These are phyloP conservation scores for Nebria brevicollis DNA, from an alignment of 2,888 invertebrate species.

Conservation along the genomic window DNA sequence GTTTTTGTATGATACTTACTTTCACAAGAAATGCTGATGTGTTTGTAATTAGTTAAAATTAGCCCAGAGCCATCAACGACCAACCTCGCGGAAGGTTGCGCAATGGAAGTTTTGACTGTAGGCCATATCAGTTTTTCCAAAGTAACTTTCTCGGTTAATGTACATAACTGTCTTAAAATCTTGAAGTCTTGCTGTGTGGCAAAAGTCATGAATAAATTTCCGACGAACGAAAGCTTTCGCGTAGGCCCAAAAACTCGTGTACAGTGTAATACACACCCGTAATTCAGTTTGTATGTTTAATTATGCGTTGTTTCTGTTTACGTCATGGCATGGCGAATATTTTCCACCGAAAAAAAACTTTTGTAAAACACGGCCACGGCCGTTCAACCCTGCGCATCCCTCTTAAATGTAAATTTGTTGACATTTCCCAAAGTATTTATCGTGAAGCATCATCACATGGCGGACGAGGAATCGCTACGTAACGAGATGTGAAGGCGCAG, in stretches of 20 bases:
- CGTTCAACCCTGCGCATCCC: conserved; percentile 12
- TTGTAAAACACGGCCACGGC: conserved; percentile 1
- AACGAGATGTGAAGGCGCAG: not conserved
- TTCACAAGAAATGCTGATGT: not conserved
- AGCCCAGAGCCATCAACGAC: not conserved
- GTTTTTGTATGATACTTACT: too few relatives aligned
- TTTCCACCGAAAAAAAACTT: conserved; percentile 8
- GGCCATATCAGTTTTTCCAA: conserved; percentile 5
- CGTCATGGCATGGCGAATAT: conserved; percentile 17
- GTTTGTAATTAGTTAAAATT: not conserved
- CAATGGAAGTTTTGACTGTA: not conserved
- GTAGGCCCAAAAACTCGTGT: not conserved
- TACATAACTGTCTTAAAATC: conserved; percentile 5
- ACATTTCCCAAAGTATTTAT: conserved; percentile 40
- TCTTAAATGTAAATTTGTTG: conserved; percentile 39
- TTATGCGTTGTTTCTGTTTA: conserved; percentile 40
- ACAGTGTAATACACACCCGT: conserved; percentile 15
- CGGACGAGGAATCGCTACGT: not conserved
- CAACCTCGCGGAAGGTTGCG: not conserved
- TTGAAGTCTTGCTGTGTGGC: not conserved
- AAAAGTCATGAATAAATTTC: conserved; percentile 19
- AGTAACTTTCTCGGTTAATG: conserved; percentile 6
- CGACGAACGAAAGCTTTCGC: not conserved
- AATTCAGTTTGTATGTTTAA: conserved; percentile 44
- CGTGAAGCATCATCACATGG: not conserved